Conservation (phyloP, 92 coral and sea anemone species). For the Umimayanthus chanpuru region DNA sequence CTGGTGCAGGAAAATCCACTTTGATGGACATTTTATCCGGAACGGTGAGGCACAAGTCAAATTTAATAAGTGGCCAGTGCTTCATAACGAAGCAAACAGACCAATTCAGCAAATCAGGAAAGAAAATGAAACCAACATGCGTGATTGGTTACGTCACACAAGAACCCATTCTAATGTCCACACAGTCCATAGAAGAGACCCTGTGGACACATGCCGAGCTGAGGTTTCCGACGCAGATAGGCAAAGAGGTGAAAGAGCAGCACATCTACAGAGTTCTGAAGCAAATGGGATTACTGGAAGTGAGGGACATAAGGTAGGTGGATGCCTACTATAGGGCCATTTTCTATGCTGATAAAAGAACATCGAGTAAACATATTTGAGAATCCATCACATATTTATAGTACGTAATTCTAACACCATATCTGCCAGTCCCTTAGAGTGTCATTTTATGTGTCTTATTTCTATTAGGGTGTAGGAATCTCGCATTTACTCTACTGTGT, state of each 20-base stretch:
- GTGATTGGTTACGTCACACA: slow-evolving; percentile 45
- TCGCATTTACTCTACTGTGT: no score
- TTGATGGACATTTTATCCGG: slow-evolving; percentile 36
- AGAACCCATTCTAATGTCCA: slow-evolving; percentile 39
- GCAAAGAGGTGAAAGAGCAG: background rate
- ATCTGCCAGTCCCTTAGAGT: no score
- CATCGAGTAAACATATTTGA: no score
- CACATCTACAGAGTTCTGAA: slow-evolving; percentile 28
- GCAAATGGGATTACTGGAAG: slow-evolving; percentile 30
- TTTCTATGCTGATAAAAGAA: no score
- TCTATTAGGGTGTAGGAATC: no score
- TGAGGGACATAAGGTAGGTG: slow-evolving; percentile 22
- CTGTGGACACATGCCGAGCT: slow-evolving; percentile 36
- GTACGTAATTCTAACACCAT: no score
- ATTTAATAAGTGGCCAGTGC: slow-evolving; percentile 12
- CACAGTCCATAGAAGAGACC: slow-evolving; percentile 38
- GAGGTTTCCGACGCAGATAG: slow-evolving; percentile 6
- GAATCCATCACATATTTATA: no score
- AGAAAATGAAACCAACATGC: slow-evolving; percentile 3
- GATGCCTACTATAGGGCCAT: no score
- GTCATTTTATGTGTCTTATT: no score
- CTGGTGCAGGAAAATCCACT: slow-evolving; percentile 37
- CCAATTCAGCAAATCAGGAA: slow-evolving; percentile 4
- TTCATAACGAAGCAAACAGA: slow-evolving; percentile 10
- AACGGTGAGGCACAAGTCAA: slow-evolving; percentile 27